These are phyloP conservation scores for Gnatocerus cornutus DNA, from an alignment of 2,888 invertebrate species.

Conservation along the genomic window DNA sequence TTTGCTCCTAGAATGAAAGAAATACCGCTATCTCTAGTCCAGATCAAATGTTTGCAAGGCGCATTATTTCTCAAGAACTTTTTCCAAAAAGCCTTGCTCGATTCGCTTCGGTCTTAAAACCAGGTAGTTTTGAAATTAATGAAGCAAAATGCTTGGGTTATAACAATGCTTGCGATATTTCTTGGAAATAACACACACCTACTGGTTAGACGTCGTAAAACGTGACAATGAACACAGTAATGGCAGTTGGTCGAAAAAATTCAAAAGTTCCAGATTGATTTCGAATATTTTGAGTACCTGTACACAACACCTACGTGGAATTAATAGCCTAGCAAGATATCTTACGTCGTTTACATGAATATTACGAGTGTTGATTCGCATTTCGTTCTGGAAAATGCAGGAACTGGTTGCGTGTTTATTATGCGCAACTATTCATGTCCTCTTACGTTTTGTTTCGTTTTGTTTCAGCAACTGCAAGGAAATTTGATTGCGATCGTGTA, in stretches of 20 bases:
- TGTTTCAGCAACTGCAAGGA: not conserved
- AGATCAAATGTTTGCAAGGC: slow-evolving; percentile 6
- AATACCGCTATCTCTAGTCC: slow-evolving; percentile 13
- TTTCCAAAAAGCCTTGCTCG: slow-evolving; percentile 15
- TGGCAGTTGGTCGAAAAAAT: not conserved
- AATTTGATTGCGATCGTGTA: not conserved
- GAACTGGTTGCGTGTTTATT: slow-evolving; percentile 19
- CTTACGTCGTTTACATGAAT: slow-evolving; percentile 27
- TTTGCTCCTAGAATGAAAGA: slow-evolving; percentile 31
- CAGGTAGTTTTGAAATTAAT: slow-evolving; percentile 7
- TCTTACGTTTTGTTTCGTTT: slow-evolving; percentile 1
- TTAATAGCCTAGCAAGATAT: slow-evolving; percentile 19
- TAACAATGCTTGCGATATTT: slow-evolving; percentile 16
- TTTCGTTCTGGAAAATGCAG: slow-evolving; percentile 13
- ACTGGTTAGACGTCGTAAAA: slow-evolving; percentile 31
- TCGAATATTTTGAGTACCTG: slow-evolving; percentile 20
- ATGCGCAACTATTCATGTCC: slow-evolving; percentile 14
- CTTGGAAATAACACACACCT: slow-evolving; percentile 38
- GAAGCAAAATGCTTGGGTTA: slow-evolving; percentile 9
- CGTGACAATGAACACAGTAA: slow-evolving; percentile 31
- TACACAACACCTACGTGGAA: slow-evolving; percentile 23
- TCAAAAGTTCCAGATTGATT: too few relatives aligned
- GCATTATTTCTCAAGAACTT: slow-evolving; percentile 9
- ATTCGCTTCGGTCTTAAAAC: slow-evolving; percentile 13
- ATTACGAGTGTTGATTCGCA: slow-evolving; percentile 26